phyloP scores from a whole-genome alignment of 2,888 invertebrate species.

The Hydroisotoma schaefferi region DNA sequence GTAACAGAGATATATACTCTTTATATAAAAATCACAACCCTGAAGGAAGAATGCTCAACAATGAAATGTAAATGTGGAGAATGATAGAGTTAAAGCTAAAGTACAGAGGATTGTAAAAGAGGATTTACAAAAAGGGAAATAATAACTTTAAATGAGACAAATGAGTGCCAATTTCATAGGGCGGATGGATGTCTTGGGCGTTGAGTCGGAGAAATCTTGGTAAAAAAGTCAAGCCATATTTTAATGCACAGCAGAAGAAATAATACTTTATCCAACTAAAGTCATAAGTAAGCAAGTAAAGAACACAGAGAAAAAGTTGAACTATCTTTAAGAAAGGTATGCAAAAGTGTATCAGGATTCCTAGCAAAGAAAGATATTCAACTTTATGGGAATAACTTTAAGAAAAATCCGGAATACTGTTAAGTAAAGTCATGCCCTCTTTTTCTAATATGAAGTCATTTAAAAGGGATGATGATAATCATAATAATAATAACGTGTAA shows the following conservation, averaged over 20 bases:
- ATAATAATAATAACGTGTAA: slow-evolving; percentile 6
- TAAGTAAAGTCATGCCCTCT: not conserved
- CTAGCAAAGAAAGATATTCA: no score
- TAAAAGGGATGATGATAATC: slow-evolving; percentile 1
- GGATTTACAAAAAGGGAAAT: slow-evolving; percentile 30
- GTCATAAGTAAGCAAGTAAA: no score
- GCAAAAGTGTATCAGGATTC: no score
- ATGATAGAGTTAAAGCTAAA: not conserved
- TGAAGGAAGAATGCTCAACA: no score
- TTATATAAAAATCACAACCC: no score
- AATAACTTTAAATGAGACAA: slow-evolving; percentile 43
- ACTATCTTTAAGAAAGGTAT: not conserved
- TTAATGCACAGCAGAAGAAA: no score
- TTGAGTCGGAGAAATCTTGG: slow-evolving; percentile 22
- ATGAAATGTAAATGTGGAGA: not conserved
- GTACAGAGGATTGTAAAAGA: not conserved
- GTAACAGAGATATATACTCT: no score
- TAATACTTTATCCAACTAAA: no score
- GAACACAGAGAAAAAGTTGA: not conserved
- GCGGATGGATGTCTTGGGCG: slow-evolving; percentile 47
- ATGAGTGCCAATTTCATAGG: slow-evolving; percentile 48
- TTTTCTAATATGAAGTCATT: slow-evolving; percentile 17
- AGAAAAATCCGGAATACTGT: no score
- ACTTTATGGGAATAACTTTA: no score
- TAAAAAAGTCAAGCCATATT: not conserved